phyloP scores from a whole-genome alignment of 2,888 invertebrate species.

The Tenodera sinensis region DNA sequence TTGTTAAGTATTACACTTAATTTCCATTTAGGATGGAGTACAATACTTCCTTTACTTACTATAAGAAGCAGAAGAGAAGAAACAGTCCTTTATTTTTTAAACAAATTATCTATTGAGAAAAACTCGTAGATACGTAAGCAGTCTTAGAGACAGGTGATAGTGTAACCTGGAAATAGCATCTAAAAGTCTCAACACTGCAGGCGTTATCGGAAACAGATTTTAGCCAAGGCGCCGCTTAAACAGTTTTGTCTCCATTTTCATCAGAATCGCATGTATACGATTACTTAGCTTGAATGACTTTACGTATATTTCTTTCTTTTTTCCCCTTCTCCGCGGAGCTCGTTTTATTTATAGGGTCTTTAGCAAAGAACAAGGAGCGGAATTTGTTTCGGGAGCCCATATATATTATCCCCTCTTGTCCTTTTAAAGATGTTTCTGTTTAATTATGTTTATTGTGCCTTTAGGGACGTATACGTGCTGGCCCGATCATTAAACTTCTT shows the following conservation, averaged over 20 bases:
- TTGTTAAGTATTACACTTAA: no score
- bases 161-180: no score
- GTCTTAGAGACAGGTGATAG: no score
- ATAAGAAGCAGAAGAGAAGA: no score
- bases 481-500: background rate
- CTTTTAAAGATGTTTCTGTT: slow-evolving; percentile 7
- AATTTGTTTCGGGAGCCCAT: slow-evolving; percentile 11
- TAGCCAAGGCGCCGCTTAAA: no score
- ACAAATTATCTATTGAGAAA: no score
- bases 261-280: background rate
- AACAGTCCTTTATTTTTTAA: no score
- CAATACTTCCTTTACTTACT: no score
- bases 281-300: slow-evolving; percentile 13
- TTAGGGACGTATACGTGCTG: background rate
- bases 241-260: background rate
- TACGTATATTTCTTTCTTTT: background rate
- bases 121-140: no score
- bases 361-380: slow-evolving; percentile 7
- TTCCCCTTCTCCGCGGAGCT: background rate
- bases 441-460: slow-evolving; percentile 6
- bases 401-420: slow-evolving; percentile 14
- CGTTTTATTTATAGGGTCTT: slow-evolving; percentile 12
- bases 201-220: no score
- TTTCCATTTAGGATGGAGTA: no score
- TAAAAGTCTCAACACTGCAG: no score